Percentiles rank a stretch among this genome's conserved stretches.
Evolutionary conservation across 1,140 invertebrate species (phyloP).

Genomic region (Oedothorax gibbosus): DNA sequence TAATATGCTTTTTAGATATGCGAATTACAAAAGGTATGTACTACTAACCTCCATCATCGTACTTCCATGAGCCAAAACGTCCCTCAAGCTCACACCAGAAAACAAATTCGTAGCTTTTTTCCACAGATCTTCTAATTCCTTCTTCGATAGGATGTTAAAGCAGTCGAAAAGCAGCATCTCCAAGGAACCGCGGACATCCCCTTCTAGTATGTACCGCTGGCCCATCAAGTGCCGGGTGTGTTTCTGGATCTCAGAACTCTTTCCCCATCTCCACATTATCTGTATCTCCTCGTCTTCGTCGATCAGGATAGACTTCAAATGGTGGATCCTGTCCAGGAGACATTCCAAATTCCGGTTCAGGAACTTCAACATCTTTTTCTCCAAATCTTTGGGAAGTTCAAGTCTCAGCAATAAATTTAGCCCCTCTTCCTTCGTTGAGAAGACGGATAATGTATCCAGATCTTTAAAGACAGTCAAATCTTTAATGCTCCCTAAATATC

Average conservation of each 20-base stretch:
- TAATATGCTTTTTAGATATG: too few species aligned
- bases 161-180: slow-evolving; percentile 44
- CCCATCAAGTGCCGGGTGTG: too few species aligned
- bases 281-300: slow-evolving; percentile 23
- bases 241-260: background rate
- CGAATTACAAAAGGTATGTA: too few species aligned
- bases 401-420: background rate
- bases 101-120: slow-evolving; percentile 19
- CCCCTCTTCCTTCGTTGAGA: background rate
- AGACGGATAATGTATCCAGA: background rate
- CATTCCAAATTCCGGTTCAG: slow-evolving; percentile 6
- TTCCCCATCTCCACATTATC: background rate
- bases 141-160: slow-evolving; percentile 2
- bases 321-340: slow-evolving; percentile 3
- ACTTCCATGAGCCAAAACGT: slow-evolving; percentile 29
- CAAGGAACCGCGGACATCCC: slow-evolving; percentile 11
- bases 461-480: background rate
- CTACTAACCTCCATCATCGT: background rate
- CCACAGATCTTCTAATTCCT: background rate
- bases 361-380: background rate
- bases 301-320: slow-evolving; percentile 29
- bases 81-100: background rate
- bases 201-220: slow-evolving; percentile 8
- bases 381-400: background rate
- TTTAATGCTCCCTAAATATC: background rate